Evolutionary conservation across 2,797 vertebrate species (phyloP), one percentile per base, ranked within the genome.

Genomic region (Sebastiscus tertius): DNA sequence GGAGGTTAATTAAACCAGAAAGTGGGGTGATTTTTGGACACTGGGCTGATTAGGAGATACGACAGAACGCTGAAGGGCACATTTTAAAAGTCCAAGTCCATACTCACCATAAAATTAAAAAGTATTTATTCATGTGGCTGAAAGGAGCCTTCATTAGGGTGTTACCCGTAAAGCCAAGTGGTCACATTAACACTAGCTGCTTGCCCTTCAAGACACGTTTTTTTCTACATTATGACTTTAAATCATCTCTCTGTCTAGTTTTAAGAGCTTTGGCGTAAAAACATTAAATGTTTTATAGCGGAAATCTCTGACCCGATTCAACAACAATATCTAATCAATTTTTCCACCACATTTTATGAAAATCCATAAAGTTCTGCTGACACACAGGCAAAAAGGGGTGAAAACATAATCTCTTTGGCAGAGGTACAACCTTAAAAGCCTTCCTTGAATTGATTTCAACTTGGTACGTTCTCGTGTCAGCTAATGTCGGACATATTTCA

Each of bases 281-380:
- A 29, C 1, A 77, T 42, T 27, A 33, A 67, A 67, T 10, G 24
- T 79, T 77, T 75, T 72, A 74, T 75, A n/a, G 16, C 1, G 5
- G 29, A 78, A 69, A 68, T 75, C 24, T 71, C 22, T 65, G 68
- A 84, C 67, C 13, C 5, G 18, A 52, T 33, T 72, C 62, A 58
- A 65, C 65, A 77, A 64, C 49, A 67, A 63, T 24, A n/a, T 73
- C 34, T 36, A 81, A 80, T 79, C 26, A 61, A 49, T 82, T 63
- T 56, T 22, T 46, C 59, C 33, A 22, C 70, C 63, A 31, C 20
- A 39, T 71, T 80, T 81, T 24, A 74, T 71, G 16, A 72, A 81
- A 84, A 87, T 70, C 64, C 26, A 83, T 75, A 61, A 67, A 49
- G 42, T 72, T 84, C 36, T 79, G 82, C 75, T 72, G 68, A 87